Base-by-base conservation (phyloP, 2,113 vertebrate species). In the Pleuronectes platessa region DNA sequence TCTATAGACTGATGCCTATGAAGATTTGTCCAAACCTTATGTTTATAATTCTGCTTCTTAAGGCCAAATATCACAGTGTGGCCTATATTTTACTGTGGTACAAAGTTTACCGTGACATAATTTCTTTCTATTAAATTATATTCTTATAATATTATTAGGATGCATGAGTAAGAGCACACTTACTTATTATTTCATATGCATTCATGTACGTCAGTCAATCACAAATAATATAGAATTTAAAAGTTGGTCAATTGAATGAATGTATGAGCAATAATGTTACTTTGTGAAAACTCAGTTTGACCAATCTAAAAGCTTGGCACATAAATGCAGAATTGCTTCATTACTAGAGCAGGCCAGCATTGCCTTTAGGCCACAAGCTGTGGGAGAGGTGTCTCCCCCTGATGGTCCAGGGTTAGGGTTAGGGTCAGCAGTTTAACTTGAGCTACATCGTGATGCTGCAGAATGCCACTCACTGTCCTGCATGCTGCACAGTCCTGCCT, bases 351-450 rank as follows among this genome's bases (percentile, higher is more conserved):
- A 80, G 61, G 21, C 23, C 24, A 63, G 17, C 77, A 70, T 71
- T 68, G 62, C 67, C 67, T n/a, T 5, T 61, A 8, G 35, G 24
- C 58, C 51, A 31, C 31, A 37, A 42, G 18, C 55, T 2, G 37
- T 1, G 15, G 73, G 61, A 73, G 72, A 26, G 51, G 61, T 31
- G 4, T 54, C 8, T 15, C 21, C 27, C 31, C 47, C 75, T 69
- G 53, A 70, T 74, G 64, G 72, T 54, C 45, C 45, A 20, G 61
- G n/a, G 76, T n/a, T n/a, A n/a, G n/a, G n/a, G n/a, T n/a, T n/a
- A n/a, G n/a, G n/a, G 74, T 82, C 66, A 83, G 74, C 74, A 68
- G 35, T 71, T 72, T 63, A 55, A 58, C 40, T 56, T 31, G 17
- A 40, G 20, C n/a, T 68, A 27, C 21, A 54, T 35, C 23, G 1